Base-by-base conservation (phyloP, 2,113 vertebrate species). In the Eleginops maclovinus region DNA sequence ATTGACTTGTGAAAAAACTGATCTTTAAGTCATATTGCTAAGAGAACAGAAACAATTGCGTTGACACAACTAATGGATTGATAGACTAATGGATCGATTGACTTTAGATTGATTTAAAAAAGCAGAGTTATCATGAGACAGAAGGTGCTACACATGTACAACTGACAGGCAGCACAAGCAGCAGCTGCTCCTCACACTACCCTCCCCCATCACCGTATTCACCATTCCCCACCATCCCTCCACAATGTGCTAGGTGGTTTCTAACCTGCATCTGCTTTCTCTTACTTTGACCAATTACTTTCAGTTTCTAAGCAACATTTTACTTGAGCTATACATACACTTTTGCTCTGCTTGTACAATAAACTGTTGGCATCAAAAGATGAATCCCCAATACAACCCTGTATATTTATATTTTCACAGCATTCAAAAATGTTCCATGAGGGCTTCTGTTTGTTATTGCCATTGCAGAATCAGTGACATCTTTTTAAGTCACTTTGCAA, bases 111-210 rank as follows among this genome's bases (percentile, higher is more conserved):
- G 3, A 31, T 46, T 54, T 26, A 43, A 44, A 43, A 21, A 44
- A 9, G 60, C 17, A 12, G 19, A 44, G 53, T 41, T 16, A n/a
- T 31, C n/a, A 6, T 26, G 2, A 24, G 51, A 72, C 64, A 71
- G 73, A 80, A 64, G 62, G 44, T 65, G 64, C 51, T 21, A 71
- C 44, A 60, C 66, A 62, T 12, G 13, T 13, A 67, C 40, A 68
- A 40, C 22, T 56, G 43, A 64, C 58, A 66, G 19, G 67, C 68
- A 43, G 24, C 24, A 44, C 26, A 21, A 13, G 21, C 21, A 69
- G 65, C 87, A 84, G 86, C 86, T 91, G 80, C 79, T 88, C 75
- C 55, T 76, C 67, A 65, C 82, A 53, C 79, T 55, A 79, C 79
- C 58, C 63, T 49, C 80, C 79, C 55, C 82, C 43, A 21, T 54